Percentiles rank a stretch among this genome's conserved stretches.
phyloP scores from a whole-genome alignment of 2,888 invertebrate genomes.

The Pterostichus madidus region DNA sequence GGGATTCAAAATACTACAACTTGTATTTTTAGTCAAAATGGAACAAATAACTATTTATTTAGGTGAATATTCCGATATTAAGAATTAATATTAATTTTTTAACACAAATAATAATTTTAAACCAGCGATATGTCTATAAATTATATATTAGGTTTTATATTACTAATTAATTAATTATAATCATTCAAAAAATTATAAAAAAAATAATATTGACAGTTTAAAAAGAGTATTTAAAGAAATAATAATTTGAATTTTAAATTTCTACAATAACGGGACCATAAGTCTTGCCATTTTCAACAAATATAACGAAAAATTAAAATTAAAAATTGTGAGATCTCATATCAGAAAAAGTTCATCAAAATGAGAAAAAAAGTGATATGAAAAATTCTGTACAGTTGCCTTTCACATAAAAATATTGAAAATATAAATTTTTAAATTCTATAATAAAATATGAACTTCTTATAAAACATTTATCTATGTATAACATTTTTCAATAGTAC shows the following conservation, averaged over 20 bases:
- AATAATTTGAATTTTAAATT: background rate
- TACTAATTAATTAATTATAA: too few species aligned
- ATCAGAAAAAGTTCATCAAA: constrained; percentile 35
- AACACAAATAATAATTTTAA: too few species aligned
- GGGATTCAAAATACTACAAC: too few species aligned
- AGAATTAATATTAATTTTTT: too few species aligned
- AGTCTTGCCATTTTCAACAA: constrained; percentile 58
- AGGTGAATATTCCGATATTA: too few species aligned
- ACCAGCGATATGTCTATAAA: background rate
- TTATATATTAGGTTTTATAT: too few species aligned
- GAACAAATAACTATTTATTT: too few species aligned
- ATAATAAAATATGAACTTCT: constrained; percentile 31
- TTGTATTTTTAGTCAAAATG: too few species aligned
- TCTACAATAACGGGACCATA: constrained; percentile 59
- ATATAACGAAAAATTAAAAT: constrained; percentile 57
- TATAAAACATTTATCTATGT: constrained; percentile 46
- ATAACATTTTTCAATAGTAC: constrained; percentile 47
- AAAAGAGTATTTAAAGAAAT: background rate
- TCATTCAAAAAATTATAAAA: too few species aligned
- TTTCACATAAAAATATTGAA: constrained; percentile 34
- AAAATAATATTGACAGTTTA: background rate
- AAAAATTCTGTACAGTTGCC: constrained; percentile 59
- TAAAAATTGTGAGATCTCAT: constrained; percentile 58
- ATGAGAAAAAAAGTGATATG: constrained; percentile 50
- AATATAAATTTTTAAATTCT: constrained; percentile 36